phyloP scores from a whole-genome alignment of 2,797 vertebrate genomes.

The Megalops cyprinoides region DNA sequence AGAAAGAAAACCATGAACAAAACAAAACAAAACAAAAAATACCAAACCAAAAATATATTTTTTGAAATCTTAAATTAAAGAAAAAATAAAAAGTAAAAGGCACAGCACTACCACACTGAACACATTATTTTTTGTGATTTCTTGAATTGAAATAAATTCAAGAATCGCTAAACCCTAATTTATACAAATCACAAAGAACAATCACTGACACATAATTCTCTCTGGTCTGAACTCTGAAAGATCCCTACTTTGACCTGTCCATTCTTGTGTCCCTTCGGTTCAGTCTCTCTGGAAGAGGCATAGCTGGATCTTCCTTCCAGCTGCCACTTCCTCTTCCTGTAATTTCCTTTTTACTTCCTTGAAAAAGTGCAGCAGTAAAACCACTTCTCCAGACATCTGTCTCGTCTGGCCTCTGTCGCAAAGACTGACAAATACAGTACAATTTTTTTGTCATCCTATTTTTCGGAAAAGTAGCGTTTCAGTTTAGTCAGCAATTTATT shows the following conservation, averaged over 20 bases:
- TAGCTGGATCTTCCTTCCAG: slow-evolving; percentile 22
- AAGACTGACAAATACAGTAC: neutral
- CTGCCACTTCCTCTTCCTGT: slow-evolving; percentile 50
- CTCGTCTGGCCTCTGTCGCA: neutral
- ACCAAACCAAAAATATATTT: slow-evolving; percentile 24
- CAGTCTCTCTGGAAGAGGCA: neutral
- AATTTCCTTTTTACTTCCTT: slow-evolving; percentile 55
- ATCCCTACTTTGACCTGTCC: neutral
- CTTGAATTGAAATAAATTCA: slow-evolving; percentile 64
- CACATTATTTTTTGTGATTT: slow-evolving; percentile 68
- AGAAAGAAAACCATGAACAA: slow-evolving; percentile 44
- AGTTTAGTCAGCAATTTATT: slow-evolving; percentile 16
- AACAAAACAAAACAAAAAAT: slow-evolving; percentile 45
- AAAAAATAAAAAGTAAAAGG: slow-evolving; percentile 84
- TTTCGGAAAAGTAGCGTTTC: slow-evolving; percentile 23
- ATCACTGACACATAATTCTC: slow-evolving; percentile 3
- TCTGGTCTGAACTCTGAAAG: slow-evolving; percentile 2
- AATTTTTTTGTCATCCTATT: slow-evolving; percentile 28
- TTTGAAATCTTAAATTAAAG: slow-evolving; percentile 72
- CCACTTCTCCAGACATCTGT: neutral
- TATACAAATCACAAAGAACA: slow-evolving; percentile 41
- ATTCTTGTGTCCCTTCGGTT: neutral
- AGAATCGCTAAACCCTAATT: slow-evolving; percentile 74
- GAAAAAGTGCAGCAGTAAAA: slow-evolving; percentile 70
- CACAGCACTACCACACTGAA: slow-evolving; percentile 87